Evolutionary conservation across 2,113 vertebrate genomes (phyloP).

Genomic region (Rattus norvegicus): GRCr8 NC_086039.1:54995001-54995500

Average conservation of each 20-base stretch:
- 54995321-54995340: conserved; percentile 64
- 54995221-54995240: conserved; percentile 67
- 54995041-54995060: conserved; percentile 48
- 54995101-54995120: conserved; percentile 29
- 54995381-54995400: conserved; percentile 69
- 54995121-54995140: conserved; percentile 63
- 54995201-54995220: conserved; percentile 65
- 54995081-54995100: conserved; percentile 10
- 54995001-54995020: not conserved
- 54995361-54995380: conserved; percentile 70
- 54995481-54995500: conserved; percentile 23
- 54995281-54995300: conserved; percentile 60
- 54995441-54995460: conserved; percentile 25
- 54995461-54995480: conserved; percentile 60
- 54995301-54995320: conserved; percentile 66
- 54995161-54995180: conserved; percentile 8
- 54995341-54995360: conserved; percentile 62
- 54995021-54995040: not conserved
- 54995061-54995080: conserved; percentile 9
- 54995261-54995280: conserved; percentile 49
- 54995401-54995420: conserved; percentile 49
- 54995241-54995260: conserved; percentile 64
- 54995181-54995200: conserved; percentile 52
- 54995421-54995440: conserved; percentile 40
- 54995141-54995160: conserved; percentile 43